Evolutionary conservation across 2,113 vertebrate species (phyloP).

Genomic region (Nycticryphes semicollaris): DNA sequence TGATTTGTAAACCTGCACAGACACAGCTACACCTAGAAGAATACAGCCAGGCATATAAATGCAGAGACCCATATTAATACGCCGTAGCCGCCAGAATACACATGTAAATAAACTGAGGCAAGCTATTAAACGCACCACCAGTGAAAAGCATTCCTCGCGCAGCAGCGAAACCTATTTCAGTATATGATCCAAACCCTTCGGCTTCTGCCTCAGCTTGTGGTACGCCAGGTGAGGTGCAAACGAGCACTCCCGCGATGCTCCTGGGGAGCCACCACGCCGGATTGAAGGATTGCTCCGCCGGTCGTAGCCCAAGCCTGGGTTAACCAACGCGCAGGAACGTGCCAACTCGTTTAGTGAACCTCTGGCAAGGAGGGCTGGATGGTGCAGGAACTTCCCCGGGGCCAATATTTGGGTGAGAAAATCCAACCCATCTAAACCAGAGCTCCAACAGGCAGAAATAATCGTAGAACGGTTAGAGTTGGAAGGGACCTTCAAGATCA

Average conservation of each 20-base stretch:
- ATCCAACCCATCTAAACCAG: neutral
- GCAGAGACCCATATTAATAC: neutral
- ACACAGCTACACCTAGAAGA: neutral
- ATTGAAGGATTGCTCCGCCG: neutral
- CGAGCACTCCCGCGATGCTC: fast-evolving
- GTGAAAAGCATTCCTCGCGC: neutral
- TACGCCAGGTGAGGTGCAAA: neutral
- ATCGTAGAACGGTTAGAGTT: neutral
- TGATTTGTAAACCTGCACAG: neutral
- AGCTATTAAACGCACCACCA: neutral
- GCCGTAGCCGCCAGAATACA: neutral
- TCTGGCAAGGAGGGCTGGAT: neutral
- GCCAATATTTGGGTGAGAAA: neutral
- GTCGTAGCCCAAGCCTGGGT: neutral
- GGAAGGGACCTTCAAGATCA: too few species aligned
- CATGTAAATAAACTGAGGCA: neutral
- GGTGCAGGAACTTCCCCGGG: neutral
- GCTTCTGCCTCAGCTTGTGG: neutral
- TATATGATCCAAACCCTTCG: neutral
- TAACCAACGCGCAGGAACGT: neutral
- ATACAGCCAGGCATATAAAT: neutral
- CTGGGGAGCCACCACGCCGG: neutral
- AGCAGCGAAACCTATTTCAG: neutral
- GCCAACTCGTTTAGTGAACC: neutral
- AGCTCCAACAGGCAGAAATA: neutral